A percentile compares a stretch with the other conserved stretches of the same genome.
Evolutionary conservation across 1,140 invertebrate species (phyloP).

Genomic region (Ylistrum balloti): DNA sequence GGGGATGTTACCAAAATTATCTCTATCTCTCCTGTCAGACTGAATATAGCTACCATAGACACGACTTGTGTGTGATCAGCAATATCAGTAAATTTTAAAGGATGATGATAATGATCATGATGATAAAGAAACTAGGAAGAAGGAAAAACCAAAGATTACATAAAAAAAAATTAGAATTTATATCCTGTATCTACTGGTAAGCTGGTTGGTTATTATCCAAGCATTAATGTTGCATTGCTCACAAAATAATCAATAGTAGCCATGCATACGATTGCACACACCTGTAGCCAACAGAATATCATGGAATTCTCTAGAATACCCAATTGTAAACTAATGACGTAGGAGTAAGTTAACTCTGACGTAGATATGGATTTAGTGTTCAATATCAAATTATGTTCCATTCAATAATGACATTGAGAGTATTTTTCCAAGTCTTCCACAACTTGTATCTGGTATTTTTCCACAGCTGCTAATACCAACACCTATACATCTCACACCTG

Average conservation of each 20-base stretch:
- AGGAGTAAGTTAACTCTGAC: not conserved
- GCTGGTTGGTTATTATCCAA: not conserved
- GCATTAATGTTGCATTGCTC: too few species aligned
- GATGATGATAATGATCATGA: too few species aligned
- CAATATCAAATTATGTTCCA: not conserved
- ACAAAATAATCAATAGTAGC: not conserved
- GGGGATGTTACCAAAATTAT: too few species aligned
- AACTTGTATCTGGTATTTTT: slow-evolving; percentile 35
- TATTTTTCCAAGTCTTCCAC: not conserved
- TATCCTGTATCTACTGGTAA: not conserved
- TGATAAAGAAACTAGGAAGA: too few species aligned
- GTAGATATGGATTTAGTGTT: not conserved
- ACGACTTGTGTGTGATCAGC: too few species aligned
- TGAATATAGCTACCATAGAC: too few species aligned
- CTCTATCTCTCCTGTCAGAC: too few species aligned
- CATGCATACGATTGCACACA: not conserved
- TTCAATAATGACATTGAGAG: slow-evolving; percentile 1
- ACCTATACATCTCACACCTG: slow-evolving; percentile 14
- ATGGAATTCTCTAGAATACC: slow-evolving; percentile 24
- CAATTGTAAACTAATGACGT: slow-evolving; percentile 20
- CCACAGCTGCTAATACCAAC: not conserved
- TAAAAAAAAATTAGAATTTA: too few species aligned
- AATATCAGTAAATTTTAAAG: too few species aligned
- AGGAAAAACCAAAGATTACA: too few species aligned
- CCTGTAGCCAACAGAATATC: slow-evolving; percentile 10